Evolutionary conservation across 1,140 invertebrate species (phyloP), one percentile per base, ranked within the genome.

Genomic region (Lineus longissimus): DNA sequence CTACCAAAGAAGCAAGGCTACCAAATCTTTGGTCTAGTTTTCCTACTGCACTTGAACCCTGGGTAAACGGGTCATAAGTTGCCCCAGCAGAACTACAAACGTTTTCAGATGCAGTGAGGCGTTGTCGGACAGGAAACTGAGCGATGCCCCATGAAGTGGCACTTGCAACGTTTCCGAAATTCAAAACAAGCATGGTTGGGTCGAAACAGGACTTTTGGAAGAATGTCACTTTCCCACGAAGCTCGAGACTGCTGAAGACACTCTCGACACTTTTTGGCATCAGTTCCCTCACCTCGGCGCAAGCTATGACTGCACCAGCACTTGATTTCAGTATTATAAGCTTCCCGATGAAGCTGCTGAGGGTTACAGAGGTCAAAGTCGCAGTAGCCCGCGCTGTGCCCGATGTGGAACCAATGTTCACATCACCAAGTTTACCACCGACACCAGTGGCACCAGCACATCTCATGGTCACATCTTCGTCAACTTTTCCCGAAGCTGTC

Each of bases 131-230:
- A 0, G 86, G 86, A 63, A 82, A 84, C 47, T 80, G 67, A 65
- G 86, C 84, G 6, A 87, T 74, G 68, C 85, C 1, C 73, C 81
- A 2, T 78, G 82, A 2, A 81, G 84, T 33, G 59, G 51, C 13
- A 79, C 73, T 80, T 84, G 0, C 85, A 86, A 43, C 85, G 85
- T 79, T 15, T 70, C 84, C 22, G 95, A 75, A 61, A 23, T 89
- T 88, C 57, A 95, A 87, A 69, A 87, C 88, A 0, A 93, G 81
- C 82, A 88, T 89, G 0, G 93, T 94, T 0, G 91, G 89, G 79
- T 93, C 88, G 74, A 92, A 94, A 7, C 88, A 88, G 0, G 91
- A 93, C 23, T 88, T 85, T 82, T 97, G 95, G 9, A 84, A 86
- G 30, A 97, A 86, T 1, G 84, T 88, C 1, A 97, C 84, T 54